Conservation (phyloP, 2,888 invertebrate genomes). For the Drosophila sordidapex region DNA sequence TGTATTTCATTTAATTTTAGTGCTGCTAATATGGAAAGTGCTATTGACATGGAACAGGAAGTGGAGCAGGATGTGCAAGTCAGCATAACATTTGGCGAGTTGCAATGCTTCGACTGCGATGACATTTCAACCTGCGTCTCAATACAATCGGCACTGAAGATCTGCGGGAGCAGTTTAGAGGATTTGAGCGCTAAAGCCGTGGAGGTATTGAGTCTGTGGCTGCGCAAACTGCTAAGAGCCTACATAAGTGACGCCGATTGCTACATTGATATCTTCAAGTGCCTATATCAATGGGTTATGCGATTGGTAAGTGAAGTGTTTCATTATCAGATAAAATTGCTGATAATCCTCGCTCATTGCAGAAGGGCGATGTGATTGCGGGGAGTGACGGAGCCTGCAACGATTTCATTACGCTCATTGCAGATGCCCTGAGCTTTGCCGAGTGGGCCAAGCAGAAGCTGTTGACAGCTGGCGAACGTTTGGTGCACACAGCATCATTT, state of each 20-base stretch:
- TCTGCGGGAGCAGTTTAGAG: constrained; percentile 40
- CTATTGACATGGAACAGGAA: background rate
- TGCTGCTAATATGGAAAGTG: constrained; percentile 7
- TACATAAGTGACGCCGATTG: constrained; percentile 36
- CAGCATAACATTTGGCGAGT: constrained; percentile 43
- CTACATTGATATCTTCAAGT: constrained; percentile 33
- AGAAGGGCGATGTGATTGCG: constrained; percentile 23
- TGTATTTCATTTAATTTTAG: background rate
- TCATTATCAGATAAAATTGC: background rate
- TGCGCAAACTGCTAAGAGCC: constrained; percentile 54
- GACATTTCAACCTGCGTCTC: constrained; percentile 31
- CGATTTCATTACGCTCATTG: constrained; percentile 27
- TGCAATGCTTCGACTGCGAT: constrained; percentile 38
- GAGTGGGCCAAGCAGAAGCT: constrained; percentile 29
- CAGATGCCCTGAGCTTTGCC: constrained; percentile 40
- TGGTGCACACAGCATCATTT: constrained; percentile 37
- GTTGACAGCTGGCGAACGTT: constrained; percentile 28
- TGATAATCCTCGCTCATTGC: background rate
- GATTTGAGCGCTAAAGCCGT: constrained; percentile 13
- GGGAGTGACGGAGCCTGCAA: constrained; percentile 12
- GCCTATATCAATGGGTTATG: constrained; percentile 48
- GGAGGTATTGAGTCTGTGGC: constrained; percentile 58
- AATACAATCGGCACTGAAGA: constrained; percentile 38
- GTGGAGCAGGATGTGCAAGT: background rate
- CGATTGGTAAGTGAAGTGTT: constrained; percentile 27